Evolutionary conservation across 2,888 invertebrate genomes (phyloP).

Genomic region (Coleophora flavipennella): DNA sequence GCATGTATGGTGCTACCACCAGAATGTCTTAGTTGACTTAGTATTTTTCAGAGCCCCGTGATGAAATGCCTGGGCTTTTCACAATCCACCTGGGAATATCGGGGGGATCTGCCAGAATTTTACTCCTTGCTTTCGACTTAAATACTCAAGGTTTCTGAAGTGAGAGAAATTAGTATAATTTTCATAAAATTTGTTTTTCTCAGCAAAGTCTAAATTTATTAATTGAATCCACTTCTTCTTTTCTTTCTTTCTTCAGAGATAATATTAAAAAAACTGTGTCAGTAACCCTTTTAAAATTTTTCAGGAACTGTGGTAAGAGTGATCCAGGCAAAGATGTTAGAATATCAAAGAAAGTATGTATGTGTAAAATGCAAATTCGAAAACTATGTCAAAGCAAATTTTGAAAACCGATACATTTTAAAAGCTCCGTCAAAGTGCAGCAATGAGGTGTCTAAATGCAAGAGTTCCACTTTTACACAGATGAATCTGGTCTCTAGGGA

Average conservation of each 20-base stretch:
- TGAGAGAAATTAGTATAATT: no score
- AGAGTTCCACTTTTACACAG: slow-evolving; percentile 66
- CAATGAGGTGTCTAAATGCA: slow-evolving; percentile 67
- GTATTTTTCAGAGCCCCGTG: no score
- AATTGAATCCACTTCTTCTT: no score
- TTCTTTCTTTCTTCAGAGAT: neutral
- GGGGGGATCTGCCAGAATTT: no score
- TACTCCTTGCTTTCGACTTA: no score
- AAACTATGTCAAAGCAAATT: slow-evolving; percentile 77
- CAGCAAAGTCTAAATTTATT: no score
- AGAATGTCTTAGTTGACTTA: no score
- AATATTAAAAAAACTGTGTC: neutral
- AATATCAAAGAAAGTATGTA: slow-evolving; percentile 79
- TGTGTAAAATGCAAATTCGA: slow-evolving; percentile 84
- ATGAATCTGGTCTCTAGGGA: slow-evolving; percentile 71
- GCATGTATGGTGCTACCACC: no score
- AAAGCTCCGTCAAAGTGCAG: slow-evolving; percentile 70
- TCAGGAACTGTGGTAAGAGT: slow-evolving; percentile 85
- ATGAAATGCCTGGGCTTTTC: no score
- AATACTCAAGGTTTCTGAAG: no score
- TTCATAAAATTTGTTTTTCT: no score
- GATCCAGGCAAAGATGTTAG: slow-evolving; percentile 82
- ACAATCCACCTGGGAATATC: no score
- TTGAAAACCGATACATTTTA: slow-evolving; percentile 76
- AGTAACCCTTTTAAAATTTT: neutral